Percentiles rank a stretch among this genome's conserved stretches.
Evolutionary conservation across 1,140 invertebrate species (phyloP).

Genomic region (Apis florea): DNA sequence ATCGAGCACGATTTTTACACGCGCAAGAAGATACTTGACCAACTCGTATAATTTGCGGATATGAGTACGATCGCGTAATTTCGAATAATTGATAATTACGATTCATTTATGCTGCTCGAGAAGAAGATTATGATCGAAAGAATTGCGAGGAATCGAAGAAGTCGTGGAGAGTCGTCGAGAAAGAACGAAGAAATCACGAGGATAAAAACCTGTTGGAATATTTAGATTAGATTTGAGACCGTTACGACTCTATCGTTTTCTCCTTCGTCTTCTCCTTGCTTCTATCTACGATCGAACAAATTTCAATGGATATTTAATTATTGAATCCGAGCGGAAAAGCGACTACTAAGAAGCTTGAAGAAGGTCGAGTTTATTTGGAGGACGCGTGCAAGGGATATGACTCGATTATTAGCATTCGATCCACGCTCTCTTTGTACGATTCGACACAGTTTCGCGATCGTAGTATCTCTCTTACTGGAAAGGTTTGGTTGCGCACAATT

Average conservation of each 20-base stretch:
- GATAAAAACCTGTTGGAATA: too few relatives aligned
- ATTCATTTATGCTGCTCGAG: background rate
- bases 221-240: too few relatives aligned
- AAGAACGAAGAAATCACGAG: too few relatives aligned
- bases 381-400: conserved; percentile 17
- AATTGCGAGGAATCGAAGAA: too few relatives aligned
- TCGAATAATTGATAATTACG: conserved; percentile 11
- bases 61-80: conserved; percentile 47
- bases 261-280: too few relatives aligned
- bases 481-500: background rate
- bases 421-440: conserved; percentile 20
- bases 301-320: too few relatives aligned
- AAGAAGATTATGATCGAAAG: conserved; percentile 1
- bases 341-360: background rate
- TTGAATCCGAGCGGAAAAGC: background rate
- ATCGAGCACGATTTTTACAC: conserved; percentile 1
- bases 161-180: too few relatives aligned
- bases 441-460: conserved; percentile 49
- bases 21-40: background rate
- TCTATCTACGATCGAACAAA: too few relatives aligned
- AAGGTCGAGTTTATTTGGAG: background rate
- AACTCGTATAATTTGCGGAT: conserved; percentile 50
- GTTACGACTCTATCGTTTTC: too few relatives aligned
- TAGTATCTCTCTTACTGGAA: background rate
- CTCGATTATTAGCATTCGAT: conserved; percentile 46